These are phyloP conservation scores for Acanthosepion esculentum DNA, from an alignment of 2,888 invertebrate genomes.

Conservation along the genomic window DNA sequence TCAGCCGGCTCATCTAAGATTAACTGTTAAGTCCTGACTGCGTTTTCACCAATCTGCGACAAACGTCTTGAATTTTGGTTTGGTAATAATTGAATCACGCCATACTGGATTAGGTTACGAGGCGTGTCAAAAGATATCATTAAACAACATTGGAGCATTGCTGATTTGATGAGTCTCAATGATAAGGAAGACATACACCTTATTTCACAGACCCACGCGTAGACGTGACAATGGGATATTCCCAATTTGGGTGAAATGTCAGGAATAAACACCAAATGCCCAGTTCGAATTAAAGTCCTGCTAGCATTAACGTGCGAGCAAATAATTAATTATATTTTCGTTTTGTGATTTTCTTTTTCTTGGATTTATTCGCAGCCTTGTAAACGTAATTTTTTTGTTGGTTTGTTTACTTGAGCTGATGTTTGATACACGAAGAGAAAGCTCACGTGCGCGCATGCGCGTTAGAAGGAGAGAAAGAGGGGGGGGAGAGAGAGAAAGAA, in stretches of 20 bases:
- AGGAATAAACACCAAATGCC: neutral
- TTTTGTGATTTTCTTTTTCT: no score
- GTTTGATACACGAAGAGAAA: no score
- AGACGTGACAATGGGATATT: neutral
- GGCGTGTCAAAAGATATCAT: neutral
- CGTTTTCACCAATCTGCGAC: neutral
- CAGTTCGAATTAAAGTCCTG: neutral
- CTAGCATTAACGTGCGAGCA: neutral
- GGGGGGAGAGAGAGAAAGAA: no score
- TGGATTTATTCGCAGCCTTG: no score
- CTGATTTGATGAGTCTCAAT: neutral
- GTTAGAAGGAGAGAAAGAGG: no score
- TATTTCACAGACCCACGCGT: neutral
- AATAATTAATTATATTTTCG: neutral
- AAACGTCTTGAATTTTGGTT: neutral
- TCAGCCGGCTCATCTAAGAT: neutral
- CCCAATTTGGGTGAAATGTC: neutral
- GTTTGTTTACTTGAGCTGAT: no score
- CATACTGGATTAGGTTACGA: neutral
- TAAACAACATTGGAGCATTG: neutral
- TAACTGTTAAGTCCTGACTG: neutral
- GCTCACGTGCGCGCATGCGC: no score
- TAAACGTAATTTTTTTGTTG: no score
- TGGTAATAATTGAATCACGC: conserved; percentile 13
- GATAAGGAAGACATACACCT: neutral